Conservation (phyloP, 2,797 vertebrate genomes). For the Hydrophis major region DNA sequence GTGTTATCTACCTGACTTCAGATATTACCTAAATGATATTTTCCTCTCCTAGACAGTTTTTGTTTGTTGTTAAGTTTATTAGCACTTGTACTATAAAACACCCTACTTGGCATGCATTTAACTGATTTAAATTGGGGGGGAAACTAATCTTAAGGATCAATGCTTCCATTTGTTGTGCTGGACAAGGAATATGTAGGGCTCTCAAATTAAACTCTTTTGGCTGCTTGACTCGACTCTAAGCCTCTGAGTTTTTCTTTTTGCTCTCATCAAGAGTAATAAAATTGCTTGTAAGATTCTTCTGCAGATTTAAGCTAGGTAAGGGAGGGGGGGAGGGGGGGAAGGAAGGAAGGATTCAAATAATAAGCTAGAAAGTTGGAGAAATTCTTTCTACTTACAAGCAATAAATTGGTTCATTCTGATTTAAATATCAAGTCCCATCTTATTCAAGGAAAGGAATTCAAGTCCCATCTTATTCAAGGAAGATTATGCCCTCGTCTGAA, state of each 20-base stretch:
- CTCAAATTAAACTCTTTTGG: not conserved
- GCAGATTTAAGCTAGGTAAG: not conserved
- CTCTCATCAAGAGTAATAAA: not conserved
- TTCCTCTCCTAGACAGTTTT: not conserved
- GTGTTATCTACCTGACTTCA: slow-evolving; percentile 11
- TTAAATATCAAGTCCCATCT: slow-evolving; percentile 5
- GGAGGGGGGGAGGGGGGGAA: not conserved
- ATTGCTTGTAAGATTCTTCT: not conserved
- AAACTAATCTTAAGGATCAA: not conserved
- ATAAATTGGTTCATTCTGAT: slow-evolving; percentile 2
- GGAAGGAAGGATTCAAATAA: not conserved
- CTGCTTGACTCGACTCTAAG: slow-evolving; percentile 9
- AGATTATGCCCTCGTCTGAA: not conserved
- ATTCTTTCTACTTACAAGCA: not conserved
- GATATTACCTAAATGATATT: not conserved
- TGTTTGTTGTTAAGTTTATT: not conserved
- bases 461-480: slow-evolving; percentile 10
- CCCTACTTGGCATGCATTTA: not conserved
- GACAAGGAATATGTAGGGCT: not conserved
- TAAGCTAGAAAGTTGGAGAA: not conserved
- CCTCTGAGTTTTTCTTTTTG: not conserved
- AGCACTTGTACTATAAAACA: not conserved
- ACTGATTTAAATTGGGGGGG: not conserved
- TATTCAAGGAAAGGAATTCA: not conserved
- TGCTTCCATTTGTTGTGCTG: not conserved